Conservation (phyloP, 2,888 invertebrate species). For the Chalcis sispes region DNA sequence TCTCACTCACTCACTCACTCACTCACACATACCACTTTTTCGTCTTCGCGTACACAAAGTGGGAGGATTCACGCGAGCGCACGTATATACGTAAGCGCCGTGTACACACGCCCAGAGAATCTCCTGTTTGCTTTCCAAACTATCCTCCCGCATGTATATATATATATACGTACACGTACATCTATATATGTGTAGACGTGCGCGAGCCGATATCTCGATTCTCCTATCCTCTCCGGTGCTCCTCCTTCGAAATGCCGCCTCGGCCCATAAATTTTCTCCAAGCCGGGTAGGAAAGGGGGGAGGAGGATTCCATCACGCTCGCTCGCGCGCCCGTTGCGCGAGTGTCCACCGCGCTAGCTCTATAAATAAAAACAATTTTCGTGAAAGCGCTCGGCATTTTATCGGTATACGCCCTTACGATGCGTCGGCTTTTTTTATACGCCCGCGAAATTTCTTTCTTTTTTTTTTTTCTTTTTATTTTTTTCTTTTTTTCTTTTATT, state of each 20-base stretch:
- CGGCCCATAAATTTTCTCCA: conserved; percentile 53
- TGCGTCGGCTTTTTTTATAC: background rate
- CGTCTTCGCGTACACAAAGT: conserved; percentile 15
- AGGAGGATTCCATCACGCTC: conserved; percentile 51
- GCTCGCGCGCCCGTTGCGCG: background rate
- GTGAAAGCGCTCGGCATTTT: conserved; percentile 35
- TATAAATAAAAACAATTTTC: conserved; percentile 57
- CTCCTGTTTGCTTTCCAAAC: conserved; percentile 49
- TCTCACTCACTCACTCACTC: too few relatives aligned
- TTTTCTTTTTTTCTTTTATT: too few relatives aligned
- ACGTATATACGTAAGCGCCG: too few relatives aligned
- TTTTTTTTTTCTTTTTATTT: too few relatives aligned
- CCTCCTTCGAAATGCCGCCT: too few relatives aligned
- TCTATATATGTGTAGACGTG: too few relatives aligned
- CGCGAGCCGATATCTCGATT: too few relatives aligned
- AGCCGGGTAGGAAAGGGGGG: too few relatives aligned
- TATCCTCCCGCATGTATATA: conserved; percentile 31
- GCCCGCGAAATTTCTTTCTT: background rate
- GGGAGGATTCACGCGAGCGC: conserved; percentile 12
- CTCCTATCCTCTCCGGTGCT: too few relatives aligned
- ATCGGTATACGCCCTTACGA: background rate
- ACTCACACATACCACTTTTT: too few relatives aligned
- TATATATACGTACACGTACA: background rate
- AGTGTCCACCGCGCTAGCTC: conserved; percentile 23
- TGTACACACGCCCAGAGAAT: conserved; percentile 29